Percentiles rank a stretch among this genome's conserved stretches.
Conservation (phyloP, 1,140 invertebrate genomes). For the Holcopasites calliopsidis region DNA sequence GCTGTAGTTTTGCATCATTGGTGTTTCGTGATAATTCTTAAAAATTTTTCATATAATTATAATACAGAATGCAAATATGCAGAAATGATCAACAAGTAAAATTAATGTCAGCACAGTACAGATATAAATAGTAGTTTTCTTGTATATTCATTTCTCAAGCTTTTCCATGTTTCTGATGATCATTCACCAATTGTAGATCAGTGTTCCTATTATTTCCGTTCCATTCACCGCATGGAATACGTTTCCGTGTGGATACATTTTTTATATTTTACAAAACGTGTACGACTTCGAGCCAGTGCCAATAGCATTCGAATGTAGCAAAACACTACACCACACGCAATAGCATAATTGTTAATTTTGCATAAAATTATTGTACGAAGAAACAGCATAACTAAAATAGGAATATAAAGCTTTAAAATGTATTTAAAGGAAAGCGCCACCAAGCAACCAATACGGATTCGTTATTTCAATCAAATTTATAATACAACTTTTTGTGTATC, state of each 20-base stretch:
- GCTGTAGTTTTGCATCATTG: conserved; percentile 19
- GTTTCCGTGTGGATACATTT: conserved; percentile 67
- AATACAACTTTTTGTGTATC: conserved; percentile 17
- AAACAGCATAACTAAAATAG: conserved; percentile 19
- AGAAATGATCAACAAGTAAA: background rate
- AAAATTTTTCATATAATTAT: background rate
- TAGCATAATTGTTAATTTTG: conserved; percentile 33
- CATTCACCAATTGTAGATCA: conserved; percentile 29
- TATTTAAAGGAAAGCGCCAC: conserved; percentile 10
- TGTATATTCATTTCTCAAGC: conserved; percentile 8
- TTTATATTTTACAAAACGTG: conserved; percentile 11
- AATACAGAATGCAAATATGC: background rate
- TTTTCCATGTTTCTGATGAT: background rate
- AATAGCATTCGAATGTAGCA: conserved; percentile 40
- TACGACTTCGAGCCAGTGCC: conserved; percentile 35
- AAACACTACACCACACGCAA: conserved; percentile 42
- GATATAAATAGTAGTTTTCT: background rate
- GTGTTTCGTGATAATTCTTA: background rate
- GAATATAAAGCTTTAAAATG: conserved; percentile 10
- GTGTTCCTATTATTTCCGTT: conserved; percentile 6
- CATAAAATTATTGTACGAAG: conserved; percentile 14
- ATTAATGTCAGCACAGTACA: background rate
- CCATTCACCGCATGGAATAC: conserved; percentile 37
- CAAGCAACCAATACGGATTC: conserved; percentile 28
- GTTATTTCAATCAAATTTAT: conserved; percentile 9